Base-by-base conservation (phyloP, 2,113 vertebrate genomes). In the Apistogramma diplotaenia region DNA sequence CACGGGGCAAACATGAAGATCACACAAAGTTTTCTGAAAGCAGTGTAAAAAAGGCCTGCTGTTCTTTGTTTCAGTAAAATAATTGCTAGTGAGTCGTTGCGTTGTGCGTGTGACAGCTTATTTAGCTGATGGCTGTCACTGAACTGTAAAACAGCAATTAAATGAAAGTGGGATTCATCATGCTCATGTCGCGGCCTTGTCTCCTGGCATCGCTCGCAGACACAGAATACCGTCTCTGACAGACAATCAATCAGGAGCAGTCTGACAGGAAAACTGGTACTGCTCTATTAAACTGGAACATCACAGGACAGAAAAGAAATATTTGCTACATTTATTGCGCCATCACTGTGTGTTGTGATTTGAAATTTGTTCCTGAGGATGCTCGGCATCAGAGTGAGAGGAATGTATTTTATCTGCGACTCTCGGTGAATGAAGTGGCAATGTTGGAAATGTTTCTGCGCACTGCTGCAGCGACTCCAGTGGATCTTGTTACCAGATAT, bases 111-210 rank as follows among this genome's bases (percentile, higher is more conserved):
- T 91, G 92, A 90, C 90, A 87, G 85, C 82, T 90, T 88, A 91
- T 94, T 91, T 83, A 88, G 87, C 86, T 87, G 88, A 90, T 80
- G 82, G 71, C 89, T 90, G 88, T 78, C 89, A 78, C 79, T 85
- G 90, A 90, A 92, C 81, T 90, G 86, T 86, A 88, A 87, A 89
- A 89, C 86, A 85, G 80, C 86, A 92, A 94, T 89, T 92, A 93
- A 90, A 78, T 59, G 81, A 90, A 81, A 29, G 78, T 77, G 84
- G 90, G 78, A 90, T 91, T 89, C 86, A 91, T 87, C 74, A 80
- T 85, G 81, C 75, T 87, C 75, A 49, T 81, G 89, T 86, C 81
- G 31, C 8, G 25, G 85, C 80, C 82, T 87, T 77, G 85, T 92
- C 87, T 88, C 53, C 60, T 76, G 82, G 76, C 81, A 91, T 92